Evolutionary conservation across 2,888 invertebrate genomes (phyloP).

Genomic region (Epinotia nisella): DNA sequence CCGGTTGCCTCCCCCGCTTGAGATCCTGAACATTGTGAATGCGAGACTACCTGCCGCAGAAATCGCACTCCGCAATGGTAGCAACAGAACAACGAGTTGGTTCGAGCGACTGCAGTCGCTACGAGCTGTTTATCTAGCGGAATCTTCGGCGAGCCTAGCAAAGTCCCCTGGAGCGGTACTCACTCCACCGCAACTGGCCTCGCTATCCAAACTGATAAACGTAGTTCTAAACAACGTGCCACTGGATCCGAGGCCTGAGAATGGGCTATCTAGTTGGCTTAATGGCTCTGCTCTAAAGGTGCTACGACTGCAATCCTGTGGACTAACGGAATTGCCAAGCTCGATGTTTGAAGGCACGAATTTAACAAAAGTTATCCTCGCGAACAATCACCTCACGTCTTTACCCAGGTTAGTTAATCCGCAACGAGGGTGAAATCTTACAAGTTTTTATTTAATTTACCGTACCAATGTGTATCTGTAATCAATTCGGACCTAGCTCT

Average conservation of each 20-base stretch:
- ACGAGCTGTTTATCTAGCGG: constrained; percentile 5
- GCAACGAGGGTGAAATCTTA: neutral
- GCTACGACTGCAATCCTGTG: constrained; percentile 12
- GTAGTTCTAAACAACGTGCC: neutral
- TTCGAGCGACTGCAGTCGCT: constrained; percentile 21
- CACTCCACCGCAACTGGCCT: constrained; percentile 13
- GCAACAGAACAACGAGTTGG: constrained; percentile 46
- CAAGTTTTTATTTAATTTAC: neutral
- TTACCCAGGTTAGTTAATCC: constrained; percentile 28
- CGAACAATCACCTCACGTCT: constrained; percentile 22
- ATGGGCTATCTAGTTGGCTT: constrained; percentile 22
- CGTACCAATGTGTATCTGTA: too few species aligned
- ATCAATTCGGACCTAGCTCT: too few species aligned
- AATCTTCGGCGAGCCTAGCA: neutral
- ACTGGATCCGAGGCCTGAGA: neutral
- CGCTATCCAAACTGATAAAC: neutral
- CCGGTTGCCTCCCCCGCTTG: constrained; percentile 5
- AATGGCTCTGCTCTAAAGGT: constrained; percentile 1
- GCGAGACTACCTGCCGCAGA: constrained; percentile 32
- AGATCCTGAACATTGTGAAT: constrained; percentile 3
- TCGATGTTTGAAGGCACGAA: constrained; percentile 27
- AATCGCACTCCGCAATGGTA: constrained; percentile 40
- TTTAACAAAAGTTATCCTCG: constrained; percentile 15
- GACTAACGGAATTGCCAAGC: neutral
- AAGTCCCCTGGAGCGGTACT: neutral